Evolutionary conservation across 1,140 invertebrate species (phyloP), one percentile per base, ranked within the genome.

Genomic region (Gonatopus flavifemur): DNA sequence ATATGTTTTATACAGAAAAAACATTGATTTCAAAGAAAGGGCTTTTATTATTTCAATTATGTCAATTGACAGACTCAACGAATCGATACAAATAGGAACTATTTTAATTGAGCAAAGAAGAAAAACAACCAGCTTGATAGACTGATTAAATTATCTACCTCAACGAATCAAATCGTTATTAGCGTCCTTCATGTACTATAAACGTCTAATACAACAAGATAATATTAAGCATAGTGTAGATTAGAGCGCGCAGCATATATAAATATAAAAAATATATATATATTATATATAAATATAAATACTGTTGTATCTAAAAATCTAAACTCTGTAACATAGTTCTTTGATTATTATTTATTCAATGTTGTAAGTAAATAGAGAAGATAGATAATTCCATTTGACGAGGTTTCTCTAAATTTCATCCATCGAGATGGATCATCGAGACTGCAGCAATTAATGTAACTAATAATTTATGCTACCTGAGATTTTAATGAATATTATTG

Each of bases 61-160:
- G n/a, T n/a, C n/a, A n/a, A n/a, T n/a, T n/a, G n/a, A n/a, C n/a
- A n/a, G n/a, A n/a, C n/a, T n/a, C n/a, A n/a, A n/a, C n/a, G n/a
- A n/a, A n/a, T n/a, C n/a, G n/a, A n/a, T n/a, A n/a, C n/a, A n/a
- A n/a, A n/a, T n/a, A n/a, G n/a, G n/a, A n/a, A n/a, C n/a, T n/a
- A n/a, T n/a, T n/a, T n/a, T n/a, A n/a, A n/a, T n/a, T n/a, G n/a
- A n/a, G n/a, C n/a, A n/a, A n/a, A n/a, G n/a, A n/a, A n/a, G 25
- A 28, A 28, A 28, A 6, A 28, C 32, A 59, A 56, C 38, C 55
- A 57, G 59, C 62, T 70, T 69, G 62, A 72, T 74, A 74, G 71
- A 74, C 71, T 74, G 70, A 74, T 72, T 72, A 71, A 72, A 74
- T 70, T 72, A 74, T 72, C 71, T 74, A 74, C 71, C 71, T 74